Evolutionary conservation across 2,113 vertebrate genomes (phyloP), one percentile per base, ranked within the genome.

Genomic region (Oncorhynchus clarkii): DNA sequence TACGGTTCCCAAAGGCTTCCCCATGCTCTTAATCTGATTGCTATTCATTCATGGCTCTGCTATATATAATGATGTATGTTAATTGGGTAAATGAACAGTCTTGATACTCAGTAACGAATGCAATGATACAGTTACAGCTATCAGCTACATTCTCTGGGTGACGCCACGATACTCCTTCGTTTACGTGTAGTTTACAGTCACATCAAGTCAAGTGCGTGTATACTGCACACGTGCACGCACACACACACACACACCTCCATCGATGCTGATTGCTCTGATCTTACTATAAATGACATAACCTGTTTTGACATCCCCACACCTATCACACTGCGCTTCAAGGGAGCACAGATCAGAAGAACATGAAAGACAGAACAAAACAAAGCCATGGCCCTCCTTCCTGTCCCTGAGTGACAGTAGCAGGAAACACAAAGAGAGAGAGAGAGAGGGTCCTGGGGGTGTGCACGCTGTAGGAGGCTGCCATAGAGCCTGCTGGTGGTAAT

Each of bases 381-480:
- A 64, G 60, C 20, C 20, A n/a, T 24, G 60, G 4, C 60, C 1
- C 60, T 24, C 22, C 60, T 12, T 8, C 12, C 60, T 64, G 22
- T 64, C 60, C 60, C 24, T 1, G 1, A 66, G 64, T 13, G 64
- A 66, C 12, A 66, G 9, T 27, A 14, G 26, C 3, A 57, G 20
- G 13, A 57, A 57, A 57, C 54, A 14, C 54, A 57, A 20, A 18
- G 54, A 24, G 3, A 62, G 20, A 64, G 60, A 62, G n/a, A 24
- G 60, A n/a, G 5, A 9, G 6, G 4, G 64, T 6, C 11, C 11
- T 14, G 12, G 64, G 64, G 64, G 26, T 5, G 12, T 66, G 12
- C 5, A 64, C 26, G 18, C 71, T 71, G 79, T 71, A 74, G 75
- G 29, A 67, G 4, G 29, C 59, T 16, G 18, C n/a, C 16, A n/a